A percentile compares a stretch with the other conserved stretches of the same genome.
phyloP scores from a whole-genome alignment of 2,797 vertebrate genomes.

The Lepilemur septentrionalis region DNA sequence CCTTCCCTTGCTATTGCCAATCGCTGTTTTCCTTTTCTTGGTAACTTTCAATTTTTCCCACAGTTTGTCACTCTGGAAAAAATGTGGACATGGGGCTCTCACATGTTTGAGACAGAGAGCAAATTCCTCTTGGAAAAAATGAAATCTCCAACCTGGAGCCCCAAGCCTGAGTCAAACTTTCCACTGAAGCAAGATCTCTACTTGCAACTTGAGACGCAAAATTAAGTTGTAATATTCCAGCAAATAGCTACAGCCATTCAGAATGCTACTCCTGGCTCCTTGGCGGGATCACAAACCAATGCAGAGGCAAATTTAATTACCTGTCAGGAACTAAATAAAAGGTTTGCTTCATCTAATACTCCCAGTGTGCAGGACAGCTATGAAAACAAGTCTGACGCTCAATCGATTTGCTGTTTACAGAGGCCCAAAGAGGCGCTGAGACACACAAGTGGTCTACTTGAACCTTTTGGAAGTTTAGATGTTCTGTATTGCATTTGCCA shows the following conservation, averaged over 20 bases:
- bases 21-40: conserved; percentile 65
- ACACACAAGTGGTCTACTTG: conserved; percentile 80
- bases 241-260: conserved; percentile 78
- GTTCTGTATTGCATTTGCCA: conserved; percentile 80
- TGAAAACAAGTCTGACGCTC: conserved; percentile 84
- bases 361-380: conserved; percentile 83
- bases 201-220: conserved; percentile 79
- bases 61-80: conserved; percentile 74
- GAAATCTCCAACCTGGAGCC: conserved; percentile 71
- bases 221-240: conserved; percentile 79
- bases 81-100: conserved; percentile 51
- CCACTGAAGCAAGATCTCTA: conserved; percentile 70
- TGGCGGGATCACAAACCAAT: conserved; percentile 79
- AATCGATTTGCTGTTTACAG: conserved; percentile 86
- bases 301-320: conserved; percentile 86
- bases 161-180: conserved; percentile 79
- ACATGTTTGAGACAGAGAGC: conserved; percentile 66
- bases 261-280: conserved; percentile 76
- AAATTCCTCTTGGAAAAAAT: conserved; percentile 77
- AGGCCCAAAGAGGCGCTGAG: conserved; percentile 83
- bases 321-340: conserved; percentile 89
- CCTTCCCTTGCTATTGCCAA: conserved; percentile 15
- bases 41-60: conserved; percentile 64
- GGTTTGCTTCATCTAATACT: conserved; percentile 86
- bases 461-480: conserved; percentile 81